phyloP scores from a whole-genome alignment of 2,797 vertebrate genomes.

The Macrochelys suwanniensis region DNA sequence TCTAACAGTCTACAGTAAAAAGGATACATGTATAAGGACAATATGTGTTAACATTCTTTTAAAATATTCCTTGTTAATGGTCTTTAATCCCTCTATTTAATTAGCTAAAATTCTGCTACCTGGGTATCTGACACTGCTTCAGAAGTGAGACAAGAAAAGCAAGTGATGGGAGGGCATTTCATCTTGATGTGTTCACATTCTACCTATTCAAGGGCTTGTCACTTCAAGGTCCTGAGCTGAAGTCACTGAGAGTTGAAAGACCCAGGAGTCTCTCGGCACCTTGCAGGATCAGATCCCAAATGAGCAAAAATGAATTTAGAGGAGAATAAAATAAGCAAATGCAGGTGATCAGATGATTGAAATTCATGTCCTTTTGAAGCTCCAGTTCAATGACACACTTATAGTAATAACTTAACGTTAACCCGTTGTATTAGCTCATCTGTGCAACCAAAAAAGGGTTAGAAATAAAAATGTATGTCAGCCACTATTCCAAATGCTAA shows the following conservation, averaged over 20 bases:
- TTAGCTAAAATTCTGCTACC: neutral
- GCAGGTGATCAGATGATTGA: neutral
- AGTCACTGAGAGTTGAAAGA: neutral
- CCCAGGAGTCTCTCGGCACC: neutral
- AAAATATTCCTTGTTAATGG: constrained; percentile 11
- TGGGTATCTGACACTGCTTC: neutral
- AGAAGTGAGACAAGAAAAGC: neutral
- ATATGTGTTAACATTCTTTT: neutral
- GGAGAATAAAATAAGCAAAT: neutral
- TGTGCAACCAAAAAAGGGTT: neutral
- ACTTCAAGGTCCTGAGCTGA: neutral
- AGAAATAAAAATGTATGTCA: neutral
- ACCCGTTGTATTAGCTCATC: neutral
- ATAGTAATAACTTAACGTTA: neutral
- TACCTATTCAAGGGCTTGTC: neutral
- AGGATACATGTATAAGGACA: neutral
- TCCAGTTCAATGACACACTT: neutral
- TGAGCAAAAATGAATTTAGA: neutral
- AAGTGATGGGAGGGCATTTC: neutral
- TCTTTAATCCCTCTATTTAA: constrained; percentile 6
- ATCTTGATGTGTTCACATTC: neutral
- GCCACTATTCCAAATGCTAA: neutral
- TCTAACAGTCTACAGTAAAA: neutral
- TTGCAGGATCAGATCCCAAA: neutral
- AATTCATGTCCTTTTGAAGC: neutral